Evolutionary conservation across 64 coral and sea anemone genomes (phyloP).

Genomic region (Dendrophyllia cribrosa): DNA sequence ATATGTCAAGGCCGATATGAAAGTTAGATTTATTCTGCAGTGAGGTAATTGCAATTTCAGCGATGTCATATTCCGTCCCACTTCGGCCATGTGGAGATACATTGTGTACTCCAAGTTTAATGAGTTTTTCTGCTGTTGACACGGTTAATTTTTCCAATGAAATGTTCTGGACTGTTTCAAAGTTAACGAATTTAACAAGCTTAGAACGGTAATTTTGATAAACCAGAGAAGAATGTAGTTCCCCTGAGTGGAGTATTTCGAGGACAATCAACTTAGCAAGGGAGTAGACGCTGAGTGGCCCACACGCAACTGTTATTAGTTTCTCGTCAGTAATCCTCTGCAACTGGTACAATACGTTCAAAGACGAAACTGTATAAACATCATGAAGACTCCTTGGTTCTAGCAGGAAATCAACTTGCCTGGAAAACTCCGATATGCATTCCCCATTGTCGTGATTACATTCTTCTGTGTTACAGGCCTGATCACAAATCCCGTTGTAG

Average conservation of each 20-base stretch:
- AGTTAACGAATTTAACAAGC: background rate
- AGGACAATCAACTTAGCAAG: slow-evolving; percentile 39
- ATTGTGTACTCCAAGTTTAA: slow-evolving; percentile 27
- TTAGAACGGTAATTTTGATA: background rate
- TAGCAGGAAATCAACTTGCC: slow-evolving; percentile 3
- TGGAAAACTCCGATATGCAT: background rate
- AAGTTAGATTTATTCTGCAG: background rate
- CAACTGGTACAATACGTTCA: slow-evolving; percentile 48
- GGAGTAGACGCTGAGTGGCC: slow-evolving; percentile 68
- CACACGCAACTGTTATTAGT: slow-evolving; percentile 21
- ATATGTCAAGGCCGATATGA: slow-evolving; percentile 46
- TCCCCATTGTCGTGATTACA: slow-evolving; percentile 72
- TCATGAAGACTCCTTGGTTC: background rate
- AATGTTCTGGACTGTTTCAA: background rate
- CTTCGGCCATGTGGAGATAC: slow-evolving; percentile 40
- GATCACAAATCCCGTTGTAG: slow-evolving; percentile 63
- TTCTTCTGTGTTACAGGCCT: slow-evolving; percentile 60
- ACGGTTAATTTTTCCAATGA: slow-evolving; percentile 20
- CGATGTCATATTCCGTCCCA: slow-evolving; percentile 28
- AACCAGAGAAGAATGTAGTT: slow-evolving; percentile 14
- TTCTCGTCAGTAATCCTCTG: slow-evolving; percentile 55
- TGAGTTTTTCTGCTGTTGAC: slow-evolving; percentile 40
- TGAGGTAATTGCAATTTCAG: slow-evolving; percentile 37
- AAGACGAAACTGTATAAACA: slow-evolving; percentile 8
- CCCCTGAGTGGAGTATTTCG: background rate